These are phyloP conservation scores for Ridgeia piscesae DNA, from an alignment of 1,140 invertebrate species.

Conservation along the genomic window DNA sequence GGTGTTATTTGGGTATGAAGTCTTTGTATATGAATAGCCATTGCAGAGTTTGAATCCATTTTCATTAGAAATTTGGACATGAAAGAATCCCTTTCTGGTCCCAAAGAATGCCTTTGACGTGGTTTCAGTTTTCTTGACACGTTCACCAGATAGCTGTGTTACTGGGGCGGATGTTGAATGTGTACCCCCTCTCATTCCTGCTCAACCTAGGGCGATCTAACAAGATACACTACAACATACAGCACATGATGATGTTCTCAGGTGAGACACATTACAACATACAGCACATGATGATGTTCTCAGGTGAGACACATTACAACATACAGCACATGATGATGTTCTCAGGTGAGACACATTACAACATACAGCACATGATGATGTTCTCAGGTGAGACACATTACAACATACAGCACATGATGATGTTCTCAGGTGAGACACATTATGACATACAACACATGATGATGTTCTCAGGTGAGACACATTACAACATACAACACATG, in stretches of 20 bases:
- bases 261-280: constrained; percentile 64
- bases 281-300: not conserved
- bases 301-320: not conserved
- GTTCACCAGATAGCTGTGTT: constrained; percentile 73
- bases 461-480: not conserved
- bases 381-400: not conserved
- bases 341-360: not conserved
- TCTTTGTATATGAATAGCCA: too few species aligned
- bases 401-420: not conserved
- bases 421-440: not conserved
- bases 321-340: not conserved
- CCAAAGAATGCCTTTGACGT: too few species aligned
- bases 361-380: not conserved
- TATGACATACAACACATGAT: not conserved
- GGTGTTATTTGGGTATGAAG: too few species aligned
- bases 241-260: constrained; percentile 98
- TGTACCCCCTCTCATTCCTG: constrained; percentile 93
- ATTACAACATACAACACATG: not conserved
- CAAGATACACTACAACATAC: constrained; percentile 86
- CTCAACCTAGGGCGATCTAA: constrained; percentile 90
- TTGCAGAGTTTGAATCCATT: too few species aligned
- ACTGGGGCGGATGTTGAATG: constrained; percentile 85
- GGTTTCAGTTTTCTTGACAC: constrained; percentile 36
- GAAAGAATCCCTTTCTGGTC: too few species aligned
- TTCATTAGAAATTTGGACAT: too few species aligned